phyloP scores from a whole-genome alignment of 2,113 vertebrate genomes.

The Chitala chitala region DNA sequence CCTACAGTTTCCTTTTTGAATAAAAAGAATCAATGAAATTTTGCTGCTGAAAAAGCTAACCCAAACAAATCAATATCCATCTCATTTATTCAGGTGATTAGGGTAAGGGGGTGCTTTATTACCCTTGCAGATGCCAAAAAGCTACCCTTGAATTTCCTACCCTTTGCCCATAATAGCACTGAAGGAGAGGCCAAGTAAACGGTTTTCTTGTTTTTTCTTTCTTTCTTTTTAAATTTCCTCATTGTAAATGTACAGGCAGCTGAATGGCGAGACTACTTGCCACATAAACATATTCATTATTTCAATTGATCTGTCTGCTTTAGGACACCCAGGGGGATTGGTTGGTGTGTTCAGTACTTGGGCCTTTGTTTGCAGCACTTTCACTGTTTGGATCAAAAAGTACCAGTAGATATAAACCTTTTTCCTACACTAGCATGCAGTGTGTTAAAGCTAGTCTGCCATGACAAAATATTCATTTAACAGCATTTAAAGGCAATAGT shows the following conservation, averaged over 20 bases:
- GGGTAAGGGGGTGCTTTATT: constrained; percentile 39
- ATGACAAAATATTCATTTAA: too few species aligned
- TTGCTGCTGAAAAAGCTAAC: constrained; percentile 42
- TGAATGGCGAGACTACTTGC: constrained; percentile 19
- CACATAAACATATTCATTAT: constrained; percentile 47
- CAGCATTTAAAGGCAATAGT: too few species aligned
- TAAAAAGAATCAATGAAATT: constrained; percentile 38
- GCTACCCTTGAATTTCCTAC: constrained; percentile 21
- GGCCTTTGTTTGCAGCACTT: background rate
- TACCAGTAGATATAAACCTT: background rate
- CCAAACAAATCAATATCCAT: constrained; percentile 51
- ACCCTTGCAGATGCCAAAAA: constrained; percentile 32
- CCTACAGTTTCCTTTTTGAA: constrained; percentile 29
- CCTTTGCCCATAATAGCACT: constrained; percentile 25
- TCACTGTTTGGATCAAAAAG: background rate
- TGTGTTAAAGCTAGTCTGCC: too few species aligned
- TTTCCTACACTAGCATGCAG: too few species aligned
- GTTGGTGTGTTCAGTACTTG: background rate
- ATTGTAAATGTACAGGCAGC: constrained; percentile 20
- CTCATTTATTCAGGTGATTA: constrained; percentile 48
- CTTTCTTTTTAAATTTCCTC: constrained; percentile 30
- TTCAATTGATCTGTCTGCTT: constrained; percentile 41
- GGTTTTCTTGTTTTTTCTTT: constrained; percentile 30
- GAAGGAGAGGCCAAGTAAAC: constrained; percentile 32
- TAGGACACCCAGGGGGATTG: constrained; percentile 30